These are phyloP conservation scores for Leptinotarsa haldemani DNA, from an alignment of 2,888 invertebrate genomes.

Conservation along the genomic window DNA sequence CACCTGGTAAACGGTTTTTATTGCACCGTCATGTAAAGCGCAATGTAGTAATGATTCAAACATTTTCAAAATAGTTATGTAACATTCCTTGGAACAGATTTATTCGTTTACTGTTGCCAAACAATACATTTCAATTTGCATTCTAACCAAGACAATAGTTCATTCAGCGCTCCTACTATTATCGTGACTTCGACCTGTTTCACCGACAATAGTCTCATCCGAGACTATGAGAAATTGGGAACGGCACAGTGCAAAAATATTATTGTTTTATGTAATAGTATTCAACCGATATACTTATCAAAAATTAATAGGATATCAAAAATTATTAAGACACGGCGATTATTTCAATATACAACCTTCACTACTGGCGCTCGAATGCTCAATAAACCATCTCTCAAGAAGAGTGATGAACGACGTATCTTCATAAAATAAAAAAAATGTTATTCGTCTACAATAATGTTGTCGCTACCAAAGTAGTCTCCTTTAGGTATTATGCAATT, in stretches of 20 bases:
- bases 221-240: constrained; percentile 33
- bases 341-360: too few relatives aligned
- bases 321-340: too few relatives aligned
- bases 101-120: constrained; percentile 28
- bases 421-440: too few relatives aligned
- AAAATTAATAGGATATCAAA: too few relatives aligned
- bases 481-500: too few relatives aligned
- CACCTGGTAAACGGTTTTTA: neutral
- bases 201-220: constrained; percentile 33
- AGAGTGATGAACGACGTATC: too few relatives aligned
- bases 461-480: too few relatives aligned
- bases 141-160: constrained; percentile 29
- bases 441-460: too few relatives aligned
- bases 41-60: neutral
- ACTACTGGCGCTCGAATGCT: too few relatives aligned
- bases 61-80: constrained; percentile 22
- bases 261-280: neutral
- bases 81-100: constrained; percentile 27
- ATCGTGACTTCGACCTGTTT: constrained; percentile 42
- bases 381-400: too few relatives aligned
- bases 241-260: constrained; percentile 16
- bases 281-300: too few relatives aligned
- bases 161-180: constrained; percentile 18
- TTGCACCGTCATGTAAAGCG: neutral
- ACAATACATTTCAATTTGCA: constrained; percentile 35